Evolutionary conservation across 1,140 invertebrate species (phyloP).

Genomic region (Thaumatotibia leucotreta): DNA sequence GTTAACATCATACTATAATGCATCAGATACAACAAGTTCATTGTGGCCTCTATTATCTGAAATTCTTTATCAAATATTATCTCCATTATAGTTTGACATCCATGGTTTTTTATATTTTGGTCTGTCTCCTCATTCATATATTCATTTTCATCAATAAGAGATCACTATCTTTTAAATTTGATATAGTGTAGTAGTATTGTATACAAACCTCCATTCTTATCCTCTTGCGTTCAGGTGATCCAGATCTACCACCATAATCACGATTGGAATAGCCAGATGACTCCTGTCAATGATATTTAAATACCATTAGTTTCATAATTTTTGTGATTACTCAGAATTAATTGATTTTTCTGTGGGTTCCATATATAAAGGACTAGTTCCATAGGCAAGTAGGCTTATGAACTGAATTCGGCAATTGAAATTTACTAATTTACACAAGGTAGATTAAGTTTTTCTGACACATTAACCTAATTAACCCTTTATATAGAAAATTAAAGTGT

Average conservation of each 20-base stretch:
- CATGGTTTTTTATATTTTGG: not conserved
- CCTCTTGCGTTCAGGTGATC: conserved; percentile 71
- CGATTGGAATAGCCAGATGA: conserved; percentile 60
- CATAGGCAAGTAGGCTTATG: no score
- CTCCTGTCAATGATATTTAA: conserved; percentile 33
- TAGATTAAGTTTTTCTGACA: no score
- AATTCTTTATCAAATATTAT: conserved; percentile 1
- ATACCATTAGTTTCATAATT: no score
- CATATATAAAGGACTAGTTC: no score
- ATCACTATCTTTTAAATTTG: not conserved
- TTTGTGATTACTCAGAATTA: no score
- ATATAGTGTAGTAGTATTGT: not conserved
- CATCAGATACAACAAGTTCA: conserved; percentile 1
- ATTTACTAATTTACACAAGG: no score
- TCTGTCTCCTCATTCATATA: not conserved
- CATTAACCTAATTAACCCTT: no score
- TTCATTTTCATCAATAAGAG: not conserved
- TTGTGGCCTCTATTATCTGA: not conserved
- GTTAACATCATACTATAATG: conserved; percentile 9
- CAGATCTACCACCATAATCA: conserved; percentile 65
- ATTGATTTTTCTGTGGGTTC: no score
- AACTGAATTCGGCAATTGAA: no score
- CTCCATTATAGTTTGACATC: conserved; percentile 4
- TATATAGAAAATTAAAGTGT: no score
- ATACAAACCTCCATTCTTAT: conserved; percentile 74